Base-by-base conservation (phyloP, 2,888 invertebrate species). In the Linnaemya tessellans region DNA sequence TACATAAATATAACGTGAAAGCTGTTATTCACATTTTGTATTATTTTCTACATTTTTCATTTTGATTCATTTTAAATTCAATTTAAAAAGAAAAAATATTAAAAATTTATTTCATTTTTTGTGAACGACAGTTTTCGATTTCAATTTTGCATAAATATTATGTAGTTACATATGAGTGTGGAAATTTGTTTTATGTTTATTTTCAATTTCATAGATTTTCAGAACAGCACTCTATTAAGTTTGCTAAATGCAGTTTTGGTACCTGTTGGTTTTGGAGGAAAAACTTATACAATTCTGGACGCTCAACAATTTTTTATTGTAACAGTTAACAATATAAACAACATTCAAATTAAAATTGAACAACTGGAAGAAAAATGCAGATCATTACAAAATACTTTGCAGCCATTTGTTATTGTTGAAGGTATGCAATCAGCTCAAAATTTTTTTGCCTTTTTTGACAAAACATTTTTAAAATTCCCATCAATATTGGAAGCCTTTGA, bases 241-340 rank as follows among this genome's bases (percentile, higher is more conserved):
- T 67, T 78, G 68, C n/a, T 75, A n/a, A 75, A 54, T 64, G 75
- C 54, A 4, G 25, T 75, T 22, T 30, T 75, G 25, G 9, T 75
- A 56, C 65, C 75, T 43, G 13, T 75, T 56, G 75, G 65, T 11
- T 75, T 65, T 65, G 64, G 65, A 41, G 64, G 75, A 41, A 75
- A 75, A 11, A 13, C 62, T 10, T 74, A 38, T 7, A 64, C 74
- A 38, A 64, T 74, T 74, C 64, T 74, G 74, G 74, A 74, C 64
- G 74, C 74, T 30, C 64, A 64, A 74, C 3, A 64, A 60, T 56
- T 56, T 65, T 75, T 64, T 43, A 75, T 74, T 8, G 7, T 74
- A 10, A 64, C 41, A 0, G 35, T 62, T 3, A n/a, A 49, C 8
- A 73, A 11, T 18, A 49, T 75, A 13, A 77, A 56, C 35, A 43